Base-by-base conservation (phyloP, 2,888 invertebrate genomes). In the Siphlonurus alternatus region DNA sequence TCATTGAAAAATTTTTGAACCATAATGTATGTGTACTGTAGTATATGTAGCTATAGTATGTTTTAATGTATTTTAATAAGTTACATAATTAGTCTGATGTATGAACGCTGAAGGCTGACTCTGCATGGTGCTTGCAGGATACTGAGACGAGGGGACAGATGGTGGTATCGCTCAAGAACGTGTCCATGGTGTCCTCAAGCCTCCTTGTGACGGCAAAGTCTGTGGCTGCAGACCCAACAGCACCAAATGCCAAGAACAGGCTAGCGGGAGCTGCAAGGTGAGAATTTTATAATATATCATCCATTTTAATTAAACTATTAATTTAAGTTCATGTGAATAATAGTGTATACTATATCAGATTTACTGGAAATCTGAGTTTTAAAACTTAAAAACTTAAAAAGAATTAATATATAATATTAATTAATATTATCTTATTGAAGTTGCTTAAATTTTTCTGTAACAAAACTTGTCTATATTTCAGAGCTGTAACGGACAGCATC, bases 401-500 rank as follows among this genome's bases (percentile, higher is more conserved):
- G 5, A 10, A 53, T 23, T 24, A 38, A 5, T 19, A 25, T 2
- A 61, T 25, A 61, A 25, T 61, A 18, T 60, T 60, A 18, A n/a
- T 1, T 23, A 2, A 10, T 24, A 61, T 24, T 15, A 0, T 25
- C 7, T 25, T 63, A 1, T 63, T 62, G 3, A 3, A 22, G 20
- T 63, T 19, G 24, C 53, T 2, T 64, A 10, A 18, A 53, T 65
- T 38, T 5, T 15, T 22, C 53, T 38, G 15, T 20, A 59, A 19
- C 18, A 18, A 61, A 61, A 18, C 18, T 24, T 22, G 15, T 24
- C 23, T 1, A 1, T 20, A 1, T 59, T 59, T 10, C 70, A 80
- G 93, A 64, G 88, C 88, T 7, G 93, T 95, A 60, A 95, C 93
- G 0, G 95, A 95, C 69, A 90, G 88, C 74, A 93, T 97, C 69